These are phyloP conservation scores for Caenorhabditis sp. DNA, from an alignment of 2,888 invertebrate genomes.

Conservation along the genomic window DNA sequence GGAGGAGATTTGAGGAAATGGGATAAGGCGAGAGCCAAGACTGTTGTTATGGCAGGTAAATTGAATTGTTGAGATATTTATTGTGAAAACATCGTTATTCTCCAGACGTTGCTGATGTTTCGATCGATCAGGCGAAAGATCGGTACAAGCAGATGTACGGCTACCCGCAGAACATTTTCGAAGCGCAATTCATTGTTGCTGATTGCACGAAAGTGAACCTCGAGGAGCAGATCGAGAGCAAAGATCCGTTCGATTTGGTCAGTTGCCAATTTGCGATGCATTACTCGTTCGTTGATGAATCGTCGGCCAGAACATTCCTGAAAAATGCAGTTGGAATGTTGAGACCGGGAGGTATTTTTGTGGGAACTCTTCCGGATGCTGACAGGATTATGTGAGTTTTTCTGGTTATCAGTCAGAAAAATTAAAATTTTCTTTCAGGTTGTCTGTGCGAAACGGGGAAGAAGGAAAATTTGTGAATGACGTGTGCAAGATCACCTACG, in stretches of 20 bases:
- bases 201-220: slow-evolving; percentile 90
- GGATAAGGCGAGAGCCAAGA: slow-evolving; percentile 72
- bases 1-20: slow-evolving; percentile 99
- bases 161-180: slow-evolving; percentile 85
- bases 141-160: slow-evolving; percentile 89
- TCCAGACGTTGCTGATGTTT: slow-evolving; percentile 94
- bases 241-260: slow-evolving; percentile 89
- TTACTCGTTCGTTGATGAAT: slow-evolving; percentile 92
- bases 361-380: slow-evolving; percentile 97
- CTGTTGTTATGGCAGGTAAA: slow-evolving; percentile 81
- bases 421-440: slow-evolving; percentile 65
- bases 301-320: slow-evolving; percentile 84
- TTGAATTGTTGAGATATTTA: slow-evolving; percentile 11
- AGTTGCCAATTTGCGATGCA: slow-evolving; percentile 99
- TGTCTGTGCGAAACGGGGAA: slow-evolving; percentile 72
- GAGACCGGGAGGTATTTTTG: slow-evolving; percentile 93
- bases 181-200: slow-evolving; percentile 93
- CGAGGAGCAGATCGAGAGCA: slow-evolving; percentile 24
- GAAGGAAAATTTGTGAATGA: slow-evolving; percentile 83
- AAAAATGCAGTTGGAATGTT: slow-evolving; percentile 94
- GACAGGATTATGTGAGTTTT: slow-evolving; percentile 90
- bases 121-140: slow-evolving; percentile 92
- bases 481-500: slow-evolving; percentile 85
- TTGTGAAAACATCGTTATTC: too few relatives aligned
- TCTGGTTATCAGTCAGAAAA: too few relatives aligned